Percentiles rank a stretch among this genome's conserved stretches.
phyloP scores from a whole-genome alignment of 2,888 invertebrate genomes.

The Pandemis corylana region DNA sequence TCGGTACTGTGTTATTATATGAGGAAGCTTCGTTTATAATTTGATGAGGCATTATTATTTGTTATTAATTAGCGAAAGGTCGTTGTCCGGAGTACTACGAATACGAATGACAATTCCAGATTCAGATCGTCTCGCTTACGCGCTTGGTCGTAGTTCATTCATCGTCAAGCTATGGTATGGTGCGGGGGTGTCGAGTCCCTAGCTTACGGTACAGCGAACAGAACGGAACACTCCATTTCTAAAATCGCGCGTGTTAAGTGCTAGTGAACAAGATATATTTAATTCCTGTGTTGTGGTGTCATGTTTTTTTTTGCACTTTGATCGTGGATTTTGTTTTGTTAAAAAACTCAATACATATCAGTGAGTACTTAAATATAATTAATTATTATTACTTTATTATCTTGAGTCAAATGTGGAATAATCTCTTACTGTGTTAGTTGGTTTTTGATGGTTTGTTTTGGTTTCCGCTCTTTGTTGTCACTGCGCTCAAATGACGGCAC shows the following conservation, averaged over 20 bases:
- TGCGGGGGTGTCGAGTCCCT: conserved; percentile 18
- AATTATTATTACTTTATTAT: conserved; percentile 4
- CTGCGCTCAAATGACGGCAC: conserved; percentile 3
- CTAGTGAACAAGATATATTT: conserved; percentile 33
- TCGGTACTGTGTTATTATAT: not conserved
- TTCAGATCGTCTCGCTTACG: conserved; percentile 32
- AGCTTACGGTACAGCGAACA: conserved; percentile 29
- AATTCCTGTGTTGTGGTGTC: conserved; percentile 35
- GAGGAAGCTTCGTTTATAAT: not conserved
- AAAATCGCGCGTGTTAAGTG: conserved; percentile 38
- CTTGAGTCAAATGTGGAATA: not conserved
- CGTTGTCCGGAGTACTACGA: conserved; percentile 38
- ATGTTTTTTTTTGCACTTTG: conserved; percentile 38
- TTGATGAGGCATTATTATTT: conserved; percentile 22
- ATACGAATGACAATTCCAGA: conserved; percentile 33
- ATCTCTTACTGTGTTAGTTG: not conserved
- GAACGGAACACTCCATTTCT: conserved; percentile 39
- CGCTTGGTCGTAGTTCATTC: conserved; percentile 35
- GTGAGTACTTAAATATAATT: conserved; percentile 30
- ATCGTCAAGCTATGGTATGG: conserved; percentile 36
- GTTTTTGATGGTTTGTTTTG: conserved; percentile 14
- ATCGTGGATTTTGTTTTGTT: conserved; percentile 36
- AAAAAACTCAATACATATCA: conserved; percentile 40
- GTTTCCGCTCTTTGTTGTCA: conserved; percentile 3
- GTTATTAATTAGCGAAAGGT: conserved; percentile 35